These are phyloP conservation scores for Mellilla xanthometata DNA, from an alignment of 2,888 invertebrate genomes.

Conservation along the genomic window DNA sequence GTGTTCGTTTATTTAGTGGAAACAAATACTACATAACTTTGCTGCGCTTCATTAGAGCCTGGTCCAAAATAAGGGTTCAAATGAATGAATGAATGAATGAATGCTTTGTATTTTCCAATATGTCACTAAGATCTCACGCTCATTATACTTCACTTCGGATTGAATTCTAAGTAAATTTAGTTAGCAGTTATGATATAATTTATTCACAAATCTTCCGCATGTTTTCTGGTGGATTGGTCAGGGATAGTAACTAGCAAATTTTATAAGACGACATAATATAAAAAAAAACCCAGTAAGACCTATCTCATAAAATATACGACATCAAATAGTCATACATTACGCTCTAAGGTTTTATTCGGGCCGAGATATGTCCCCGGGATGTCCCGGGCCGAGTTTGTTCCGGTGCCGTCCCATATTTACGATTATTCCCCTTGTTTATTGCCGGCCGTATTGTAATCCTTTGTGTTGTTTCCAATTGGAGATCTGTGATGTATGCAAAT, in stretches of 20 bases:
- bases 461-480: constrained; percentile 16
- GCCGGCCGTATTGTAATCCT: constrained; percentile 26
- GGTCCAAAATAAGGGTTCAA: no score
- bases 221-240: no score
- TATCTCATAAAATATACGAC: constrained; percentile 15
- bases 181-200: no score
- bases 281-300: not conserved
- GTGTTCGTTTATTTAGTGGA: no score
- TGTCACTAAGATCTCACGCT: no score
- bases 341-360: constrained; percentile 12
- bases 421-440: constrained; percentile 31
- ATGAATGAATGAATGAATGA: no score
- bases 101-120: no score
- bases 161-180: no score
- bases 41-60: no score
- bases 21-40: no score
- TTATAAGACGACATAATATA: not conserved
- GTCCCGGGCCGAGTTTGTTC: constrained; percentile 3
- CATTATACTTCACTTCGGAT: no score
- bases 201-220: no score
- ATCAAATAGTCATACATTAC: constrained; percentile 20
- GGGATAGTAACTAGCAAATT: not conserved
- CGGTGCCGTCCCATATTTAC: constrained; percentile 26
- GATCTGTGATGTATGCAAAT: constrained; percentile 7
- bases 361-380: constrained; percentile 5